Evolutionary conservation across 2,113 vertebrate species (phyloP).

Genomic region (Cavia porcellus): DNA sequence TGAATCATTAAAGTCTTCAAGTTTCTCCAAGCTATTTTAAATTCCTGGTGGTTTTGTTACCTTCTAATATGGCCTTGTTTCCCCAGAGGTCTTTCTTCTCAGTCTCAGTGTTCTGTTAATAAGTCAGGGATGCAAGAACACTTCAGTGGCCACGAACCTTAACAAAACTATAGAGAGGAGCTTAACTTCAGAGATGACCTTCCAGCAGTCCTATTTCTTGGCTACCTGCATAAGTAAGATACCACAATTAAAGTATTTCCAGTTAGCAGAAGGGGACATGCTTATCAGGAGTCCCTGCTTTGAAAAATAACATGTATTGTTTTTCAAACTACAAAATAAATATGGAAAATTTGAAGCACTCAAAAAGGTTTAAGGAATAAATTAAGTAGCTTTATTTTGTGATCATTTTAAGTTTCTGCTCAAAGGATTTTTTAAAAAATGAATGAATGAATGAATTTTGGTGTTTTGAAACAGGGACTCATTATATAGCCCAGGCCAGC

Average conservation of each 20-base stretch:
- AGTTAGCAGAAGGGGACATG: constrained; percentile 45
- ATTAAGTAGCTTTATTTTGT: constrained; percentile 53
- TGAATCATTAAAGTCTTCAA: background rate
- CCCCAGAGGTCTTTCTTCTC: background rate
- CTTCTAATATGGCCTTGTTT: background rate
- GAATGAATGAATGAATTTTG: background rate
- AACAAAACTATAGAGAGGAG: background rate
- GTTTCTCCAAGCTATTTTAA: constrained; percentile 24
- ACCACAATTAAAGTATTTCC: background rate
- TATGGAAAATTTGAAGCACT: constrained; percentile 37
- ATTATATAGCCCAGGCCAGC: background rate
- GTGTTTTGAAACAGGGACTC: background rate
- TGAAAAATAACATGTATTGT: constrained; percentile 45
- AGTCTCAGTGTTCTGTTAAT: background rate
- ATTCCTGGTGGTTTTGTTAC: background rate
- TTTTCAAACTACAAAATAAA: constrained; percentile 58
- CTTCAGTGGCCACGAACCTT: background rate
- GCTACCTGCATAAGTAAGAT: constrained; percentile 42
- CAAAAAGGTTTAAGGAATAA: constrained; percentile 45
- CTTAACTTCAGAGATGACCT: background rate
- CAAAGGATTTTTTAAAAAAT: background rate
- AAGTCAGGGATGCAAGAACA: background rate
- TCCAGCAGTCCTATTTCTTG: constrained; percentile 29
- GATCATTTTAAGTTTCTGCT: constrained; percentile 35
- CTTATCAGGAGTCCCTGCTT: constrained; percentile 24